Conservation (phyloP, 1,140 invertebrate species). For the Adelges cooleyi region DNA sequence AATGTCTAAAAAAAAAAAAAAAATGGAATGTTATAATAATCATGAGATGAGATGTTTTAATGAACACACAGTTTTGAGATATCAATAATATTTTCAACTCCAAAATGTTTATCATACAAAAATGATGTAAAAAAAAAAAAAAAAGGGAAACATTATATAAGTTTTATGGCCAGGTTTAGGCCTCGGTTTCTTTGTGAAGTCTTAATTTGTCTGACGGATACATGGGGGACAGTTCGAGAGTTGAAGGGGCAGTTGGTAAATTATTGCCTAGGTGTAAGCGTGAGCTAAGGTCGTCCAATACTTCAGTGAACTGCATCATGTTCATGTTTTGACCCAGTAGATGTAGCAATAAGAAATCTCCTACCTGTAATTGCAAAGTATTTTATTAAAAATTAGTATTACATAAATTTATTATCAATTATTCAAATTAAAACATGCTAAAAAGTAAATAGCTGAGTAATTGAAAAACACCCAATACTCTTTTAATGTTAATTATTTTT, state of each 20-base stretch:
- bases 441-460: too few relatives aligned
- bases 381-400: background rate
- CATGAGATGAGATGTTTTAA: background rate
- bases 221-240: constrained; percentile 69
- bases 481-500: too few relatives aligned
- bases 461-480: too few relatives aligned
- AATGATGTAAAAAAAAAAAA: too few relatives aligned
- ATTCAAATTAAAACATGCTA: too few relatives aligned
- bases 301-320: constrained; percentile 61
- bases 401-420: background rate
- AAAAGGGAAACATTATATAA: background rate
- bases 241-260: constrained; percentile 66
- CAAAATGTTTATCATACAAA: background rate
- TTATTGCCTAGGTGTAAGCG: constrained; percentile 56
- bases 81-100: constrained; percentile 5
- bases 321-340: constrained; percentile 76
- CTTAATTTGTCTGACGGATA: constrained; percentile 56
- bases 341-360: constrained; percentile 72
- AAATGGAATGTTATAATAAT: constrained; percentile 1
- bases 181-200: constrained; percentile 66
- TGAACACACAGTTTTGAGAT: constrained; percentile 19
- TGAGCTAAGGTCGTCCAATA: constrained; percentile 51
- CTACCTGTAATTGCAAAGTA: constrained; percentile 45
- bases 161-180: constrained; percentile 43
- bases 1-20: too few relatives aligned